Evolutionary conservation across 2,797 vertebrate species (phyloP).

Genomic region (Loris lydekkerianus): DNA sequence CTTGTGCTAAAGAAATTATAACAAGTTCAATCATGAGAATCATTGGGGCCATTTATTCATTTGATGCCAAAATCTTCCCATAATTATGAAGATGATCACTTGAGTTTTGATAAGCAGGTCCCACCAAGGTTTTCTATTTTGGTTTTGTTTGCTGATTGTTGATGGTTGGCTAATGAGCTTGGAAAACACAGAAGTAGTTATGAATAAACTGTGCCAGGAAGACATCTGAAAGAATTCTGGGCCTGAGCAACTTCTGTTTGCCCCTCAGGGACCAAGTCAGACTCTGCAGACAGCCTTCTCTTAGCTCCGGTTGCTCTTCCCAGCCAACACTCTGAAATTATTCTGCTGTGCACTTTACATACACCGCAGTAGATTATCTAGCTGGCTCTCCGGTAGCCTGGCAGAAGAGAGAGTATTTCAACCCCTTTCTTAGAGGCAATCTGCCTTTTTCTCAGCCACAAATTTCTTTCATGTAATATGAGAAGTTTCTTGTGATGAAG

Average conservation of each 20-base stretch:
- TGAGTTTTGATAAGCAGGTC: neutral
- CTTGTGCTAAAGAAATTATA: slow-evolving; percentile 3
- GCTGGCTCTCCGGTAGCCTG: neutral
- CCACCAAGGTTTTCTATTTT: slow-evolving; percentile 1
- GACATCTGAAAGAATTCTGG: neutral
- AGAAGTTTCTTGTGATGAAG: neutral
- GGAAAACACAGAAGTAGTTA: neutral
- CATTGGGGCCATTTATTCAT: neutral
- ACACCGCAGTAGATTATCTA: neutral
- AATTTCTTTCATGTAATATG: slow-evolving; percentile 14
- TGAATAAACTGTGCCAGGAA: neutral
- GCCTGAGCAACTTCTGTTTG: neutral
- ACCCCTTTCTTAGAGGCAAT: neutral
- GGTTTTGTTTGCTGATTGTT: neutral
- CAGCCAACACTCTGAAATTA: neutral
- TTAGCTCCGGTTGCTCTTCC: neutral
- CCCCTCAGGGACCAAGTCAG: neutral
- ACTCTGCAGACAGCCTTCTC: neutral
- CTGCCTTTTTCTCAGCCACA: neutral
- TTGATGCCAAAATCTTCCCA: neutral
- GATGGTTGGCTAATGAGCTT: neutral
- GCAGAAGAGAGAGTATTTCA: slow-evolving; percentile 32
- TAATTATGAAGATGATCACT: neutral
- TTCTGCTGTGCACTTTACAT: neutral
- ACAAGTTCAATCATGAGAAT: neutral